These are phyloP conservation scores for Leptinotarsa texana DNA, from an alignment of 1,140 invertebrate species.

Conservation along the genomic window DNA sequence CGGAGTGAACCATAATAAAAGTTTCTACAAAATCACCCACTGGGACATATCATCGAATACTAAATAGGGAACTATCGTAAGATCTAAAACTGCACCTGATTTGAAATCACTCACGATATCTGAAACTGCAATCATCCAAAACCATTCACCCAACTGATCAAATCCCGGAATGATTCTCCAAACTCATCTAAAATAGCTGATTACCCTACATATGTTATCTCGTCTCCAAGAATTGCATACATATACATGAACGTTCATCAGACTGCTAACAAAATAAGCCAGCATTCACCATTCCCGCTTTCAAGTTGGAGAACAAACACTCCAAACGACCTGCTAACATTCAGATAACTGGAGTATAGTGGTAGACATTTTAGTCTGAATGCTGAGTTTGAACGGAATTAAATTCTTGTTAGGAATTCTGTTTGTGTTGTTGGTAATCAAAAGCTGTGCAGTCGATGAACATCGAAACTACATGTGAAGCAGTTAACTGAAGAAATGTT, in stretches of 20 bases:
- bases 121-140: no score
- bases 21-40: no score
- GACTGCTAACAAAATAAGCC: slow-evolving; percentile 2
- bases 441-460: not conserved
- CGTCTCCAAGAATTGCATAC: not conserved
- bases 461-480: not conserved
- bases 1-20: no score
- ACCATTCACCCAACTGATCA: not conserved
- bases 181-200: not conserved
- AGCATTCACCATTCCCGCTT: not conserved
- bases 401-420: slow-evolving; percentile 6
- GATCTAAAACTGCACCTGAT: no score
- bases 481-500: not conserved
- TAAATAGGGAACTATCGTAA: no score
- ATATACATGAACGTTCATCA: slow-evolving; percentile 3
- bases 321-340: not conserved
- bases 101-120: no score
- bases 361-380: slow-evolving; percentile 3
- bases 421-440: slow-evolving; percentile 3
- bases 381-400: not conserved
- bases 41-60: no score
- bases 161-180: not conserved
- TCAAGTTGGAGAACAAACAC: slow-evolving; percentile 2
- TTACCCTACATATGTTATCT: not conserved
- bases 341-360: slow-evolving; percentile 3